Evolutionary conservation across 2,113 vertebrate genomes (phyloP), one percentile per base, ranked within the genome.

Genomic region (Crotophaga sulcirostris): DNA sequence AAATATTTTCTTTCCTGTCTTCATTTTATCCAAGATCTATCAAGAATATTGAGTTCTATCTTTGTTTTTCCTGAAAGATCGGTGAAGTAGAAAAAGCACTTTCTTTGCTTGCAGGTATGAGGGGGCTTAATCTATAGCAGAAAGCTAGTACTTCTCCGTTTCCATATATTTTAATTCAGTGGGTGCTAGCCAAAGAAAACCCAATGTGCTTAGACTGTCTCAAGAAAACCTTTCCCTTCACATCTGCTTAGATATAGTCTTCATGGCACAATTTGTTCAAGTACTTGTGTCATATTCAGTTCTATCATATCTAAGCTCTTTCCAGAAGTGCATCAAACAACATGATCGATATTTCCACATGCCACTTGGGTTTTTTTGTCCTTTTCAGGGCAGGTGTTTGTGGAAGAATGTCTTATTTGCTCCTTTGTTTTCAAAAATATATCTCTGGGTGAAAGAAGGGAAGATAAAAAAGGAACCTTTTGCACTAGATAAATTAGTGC

Each of bases 11-110:
- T 89, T 93, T 83, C 19, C 42, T 87, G 62, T 45, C 68, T 85
- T 90, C 29, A 52, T 80, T 95, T 91, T 85, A 90, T 80, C 55
- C 51, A 85, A 91, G 69, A 87, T 69, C 87, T 88, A 94, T 93
- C 54, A 94, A 84, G 70, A 89, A 76, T 93, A 94, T 89, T 89
- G 90, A 95, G 45, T 77, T 87, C 42, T 91, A 25, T 78, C 89
- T 84, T 91, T 87, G 58, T 44, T 96, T 93, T 80, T 90, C 6
- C 29, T 88, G 78, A 93, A 93, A 51, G 59, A 80, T 21, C 79
- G 70, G 31, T 62, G 66, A 82, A 87, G 66, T 91, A 31, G 59
- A 87, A 95, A 94, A 96, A 80, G 4, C 45, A 36, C 40, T 72
- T 81, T 72, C 47, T 64, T 89, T 82, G 92, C 90, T 66, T 90